A percentile compares a stretch with the other conserved stretches of the same genome.
Conservation (phyloP, 2,888 invertebrate species). For the Lycocerus yunnanus region DNA sequence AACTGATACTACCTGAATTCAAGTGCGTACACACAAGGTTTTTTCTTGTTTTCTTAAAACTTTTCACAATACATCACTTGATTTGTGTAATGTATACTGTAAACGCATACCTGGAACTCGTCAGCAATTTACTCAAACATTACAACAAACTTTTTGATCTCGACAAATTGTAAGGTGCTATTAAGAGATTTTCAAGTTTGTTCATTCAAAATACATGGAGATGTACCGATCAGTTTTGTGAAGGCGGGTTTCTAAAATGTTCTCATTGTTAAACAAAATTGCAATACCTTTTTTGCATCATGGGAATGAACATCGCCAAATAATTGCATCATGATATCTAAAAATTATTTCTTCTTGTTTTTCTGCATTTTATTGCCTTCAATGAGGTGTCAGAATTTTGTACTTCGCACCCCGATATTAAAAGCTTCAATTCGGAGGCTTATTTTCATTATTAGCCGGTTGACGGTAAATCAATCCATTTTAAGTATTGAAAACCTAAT, state of each 20-base stretch:
- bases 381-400: too few relatives aligned
- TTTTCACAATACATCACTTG: slow-evolving; percentile 12
- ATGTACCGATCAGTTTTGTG: background rate
- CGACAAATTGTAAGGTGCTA: slow-evolving; percentile 3
- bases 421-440: background rate
- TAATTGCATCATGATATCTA: background rate
- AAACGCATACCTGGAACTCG: slow-evolving; percentile 5
- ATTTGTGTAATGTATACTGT: slow-evolving; percentile 19
- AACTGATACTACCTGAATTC: slow-evolving; percentile 31
- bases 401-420: background rate
- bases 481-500: background rate
- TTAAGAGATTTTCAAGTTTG: slow-evolving; percentile 3
- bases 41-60: background rate
- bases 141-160: background rate
- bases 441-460: background rate
- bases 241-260: slow-evolving; percentile 19
- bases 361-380: too few relatives aligned
- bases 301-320: background rate
- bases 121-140: background rate
- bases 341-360: background rate
- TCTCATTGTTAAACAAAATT: slow-evolving; percentile 7
- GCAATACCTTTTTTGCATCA: background rate
- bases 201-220: background rate
- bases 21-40: background rate
- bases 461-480: background rate